Conservation (phyloP, 2,113 vertebrate species). For the Emydocephalus ijimae region DNA sequence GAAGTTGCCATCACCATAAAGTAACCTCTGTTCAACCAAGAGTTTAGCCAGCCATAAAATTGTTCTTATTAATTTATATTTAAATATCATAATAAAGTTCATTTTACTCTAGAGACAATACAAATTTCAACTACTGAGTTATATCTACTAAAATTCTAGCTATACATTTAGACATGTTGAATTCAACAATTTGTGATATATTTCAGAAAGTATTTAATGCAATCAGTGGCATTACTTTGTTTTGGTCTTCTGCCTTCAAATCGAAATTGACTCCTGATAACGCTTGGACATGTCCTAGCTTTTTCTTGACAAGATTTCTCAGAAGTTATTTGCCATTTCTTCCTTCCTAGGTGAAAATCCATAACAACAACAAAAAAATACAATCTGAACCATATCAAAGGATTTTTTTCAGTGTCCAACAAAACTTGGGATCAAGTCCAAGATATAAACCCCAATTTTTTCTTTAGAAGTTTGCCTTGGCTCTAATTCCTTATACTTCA, state of each 20-base stretch:
- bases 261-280: not conserved
- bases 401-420: not conserved
- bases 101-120: not conserved
- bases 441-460: not conserved
- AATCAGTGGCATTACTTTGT: not conserved
- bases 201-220: not conserved
- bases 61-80: not conserved
- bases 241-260: not conserved
- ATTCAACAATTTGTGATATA: not conserved
- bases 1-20: not conserved
- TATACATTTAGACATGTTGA: not conserved
- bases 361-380: not conserved
- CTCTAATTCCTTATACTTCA: not conserved
- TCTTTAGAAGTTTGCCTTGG: not conserved
- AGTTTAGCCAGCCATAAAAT: not conserved
- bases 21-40: not conserved
- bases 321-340: not conserved
- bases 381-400: not conserved
- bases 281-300: not conserved
- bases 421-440: not conserved
- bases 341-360: not conserved
- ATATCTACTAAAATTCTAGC: not conserved
- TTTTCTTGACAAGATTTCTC: not conserved
- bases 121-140: not conserved
- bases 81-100: not conserved